Evolutionary conservation across 2,797 vertebrate species (phyloP).

Genomic region (Xiphophorus birchmanni): DNA sequence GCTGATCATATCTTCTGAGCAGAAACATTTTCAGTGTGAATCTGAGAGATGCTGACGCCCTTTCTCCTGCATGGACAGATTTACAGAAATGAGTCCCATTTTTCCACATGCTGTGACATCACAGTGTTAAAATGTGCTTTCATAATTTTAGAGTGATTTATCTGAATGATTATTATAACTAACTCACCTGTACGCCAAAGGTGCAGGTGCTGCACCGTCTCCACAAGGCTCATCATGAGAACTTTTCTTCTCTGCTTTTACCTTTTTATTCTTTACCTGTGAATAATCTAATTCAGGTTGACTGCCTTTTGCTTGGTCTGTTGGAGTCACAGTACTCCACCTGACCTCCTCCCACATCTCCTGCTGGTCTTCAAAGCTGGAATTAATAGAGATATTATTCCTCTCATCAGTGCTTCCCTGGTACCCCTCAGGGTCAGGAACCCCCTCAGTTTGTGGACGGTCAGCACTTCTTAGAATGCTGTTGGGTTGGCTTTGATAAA

Average conservation of each 20-base stretch:
- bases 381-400: background rate
- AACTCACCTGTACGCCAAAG: constrained; percentile 39
- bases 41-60: background rate
- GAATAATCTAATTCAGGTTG: background rate
- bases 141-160: background rate
- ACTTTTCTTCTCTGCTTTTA: background rate
- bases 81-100: background rate
- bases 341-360: background rate
- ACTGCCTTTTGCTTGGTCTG: constrained; percentile 3
- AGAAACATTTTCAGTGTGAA: constrained; percentile 37
- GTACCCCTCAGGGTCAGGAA: constrained; percentile 29
- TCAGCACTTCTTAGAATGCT: constrained; percentile 37
- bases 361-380: background rate
- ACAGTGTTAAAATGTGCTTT: background rate
- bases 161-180: background rate
- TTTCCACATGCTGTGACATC: background rate
- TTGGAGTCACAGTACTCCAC: background rate
- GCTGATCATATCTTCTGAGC: constrained; percentile 59
- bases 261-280: background rate
- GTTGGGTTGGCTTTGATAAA: constrained; percentile 27
- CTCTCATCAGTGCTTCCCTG: background rate
- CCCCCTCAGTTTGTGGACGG: constrained; percentile 40
- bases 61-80: background rate
- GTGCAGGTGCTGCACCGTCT: background rate
- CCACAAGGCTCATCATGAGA: background rate